Conservation (phyloP, 2,888 invertebrate genomes). For the Erynnis tages region DNA sequence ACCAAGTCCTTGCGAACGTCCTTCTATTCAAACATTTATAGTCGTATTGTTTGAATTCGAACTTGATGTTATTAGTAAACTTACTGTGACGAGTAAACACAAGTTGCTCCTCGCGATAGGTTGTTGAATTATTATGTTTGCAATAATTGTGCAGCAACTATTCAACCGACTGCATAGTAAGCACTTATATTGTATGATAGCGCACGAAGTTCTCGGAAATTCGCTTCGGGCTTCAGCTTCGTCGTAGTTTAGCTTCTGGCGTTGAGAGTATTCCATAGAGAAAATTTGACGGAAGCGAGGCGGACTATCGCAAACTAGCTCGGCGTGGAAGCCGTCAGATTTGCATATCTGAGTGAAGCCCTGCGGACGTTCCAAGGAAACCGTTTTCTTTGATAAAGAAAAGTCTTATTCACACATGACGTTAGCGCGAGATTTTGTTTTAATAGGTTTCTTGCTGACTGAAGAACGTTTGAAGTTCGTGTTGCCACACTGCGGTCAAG, state of each 20-base stretch:
- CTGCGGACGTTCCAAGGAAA: neutral
- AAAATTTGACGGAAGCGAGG: conserved; percentile 7
- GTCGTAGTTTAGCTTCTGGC: conserved; percentile 6
- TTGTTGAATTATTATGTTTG: no score
- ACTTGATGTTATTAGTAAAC: no score
- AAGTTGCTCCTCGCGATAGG: no score
- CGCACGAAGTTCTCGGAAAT: conserved; percentile 1
- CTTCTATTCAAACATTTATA: no score
- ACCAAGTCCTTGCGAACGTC: neutral
- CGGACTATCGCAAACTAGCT: conserved; percentile 15
- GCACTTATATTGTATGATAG: no score
- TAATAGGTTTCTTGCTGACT: neutral
- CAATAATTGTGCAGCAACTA: no score
- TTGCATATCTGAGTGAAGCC: conserved; percentile 7
- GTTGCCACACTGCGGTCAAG: conserved; percentile 4
- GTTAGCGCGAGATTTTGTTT: neutral
- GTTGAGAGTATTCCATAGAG: conserved; percentile 4
- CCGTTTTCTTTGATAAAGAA: neutral
- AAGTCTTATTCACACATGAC: neutral
- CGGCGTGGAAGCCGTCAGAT: conserved; percentile 10
- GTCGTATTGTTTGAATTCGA: no score
- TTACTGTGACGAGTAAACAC: no score
- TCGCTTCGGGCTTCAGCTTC: neutral
- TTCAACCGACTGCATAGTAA: no score
- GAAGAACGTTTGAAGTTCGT: neutral